phyloP scores from a whole-genome alignment of 2,113 vertebrate genomes.

The Jacana jacana region DNA sequence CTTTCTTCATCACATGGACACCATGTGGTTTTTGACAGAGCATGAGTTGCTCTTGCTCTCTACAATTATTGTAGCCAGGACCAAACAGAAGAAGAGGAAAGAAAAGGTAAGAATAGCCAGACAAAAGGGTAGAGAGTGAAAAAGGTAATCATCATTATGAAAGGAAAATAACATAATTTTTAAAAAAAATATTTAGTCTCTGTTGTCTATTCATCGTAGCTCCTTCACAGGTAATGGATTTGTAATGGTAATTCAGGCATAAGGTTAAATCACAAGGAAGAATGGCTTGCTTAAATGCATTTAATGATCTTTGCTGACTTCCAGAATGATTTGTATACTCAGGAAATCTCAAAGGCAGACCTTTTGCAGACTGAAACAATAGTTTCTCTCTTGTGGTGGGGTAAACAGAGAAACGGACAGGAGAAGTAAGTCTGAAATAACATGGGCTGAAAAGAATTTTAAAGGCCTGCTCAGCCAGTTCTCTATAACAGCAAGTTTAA shows the following conservation, averaged over 20 bases:
- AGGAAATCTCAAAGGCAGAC: background rate
- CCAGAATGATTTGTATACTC: background rate
- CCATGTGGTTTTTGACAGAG: background rate
- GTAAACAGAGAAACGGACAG: background rate
- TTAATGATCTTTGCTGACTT: background rate
- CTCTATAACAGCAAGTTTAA: background rate
- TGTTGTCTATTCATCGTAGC: background rate
- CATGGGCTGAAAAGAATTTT: background rate
- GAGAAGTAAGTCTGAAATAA: background rate
- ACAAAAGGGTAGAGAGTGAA: background rate
- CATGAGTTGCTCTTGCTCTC: background rate
- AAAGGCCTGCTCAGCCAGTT: background rate
- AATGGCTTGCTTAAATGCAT: background rate
- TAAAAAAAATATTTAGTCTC: background rate
- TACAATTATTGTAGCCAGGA: background rate
- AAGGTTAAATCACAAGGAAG: background rate
- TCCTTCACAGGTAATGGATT: background rate
- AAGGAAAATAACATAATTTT: background rate
- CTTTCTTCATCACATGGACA: background rate
- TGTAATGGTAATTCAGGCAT: background rate
- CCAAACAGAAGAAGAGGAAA: background rate
- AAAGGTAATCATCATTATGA: background rate
- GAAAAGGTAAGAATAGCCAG: background rate
- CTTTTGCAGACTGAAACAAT: background rate
- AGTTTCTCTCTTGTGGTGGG: accelerated